Evolutionary conservation across 2,113 vertebrate genomes (phyloP).

Genomic region (Neolamprologus toae): DNA sequence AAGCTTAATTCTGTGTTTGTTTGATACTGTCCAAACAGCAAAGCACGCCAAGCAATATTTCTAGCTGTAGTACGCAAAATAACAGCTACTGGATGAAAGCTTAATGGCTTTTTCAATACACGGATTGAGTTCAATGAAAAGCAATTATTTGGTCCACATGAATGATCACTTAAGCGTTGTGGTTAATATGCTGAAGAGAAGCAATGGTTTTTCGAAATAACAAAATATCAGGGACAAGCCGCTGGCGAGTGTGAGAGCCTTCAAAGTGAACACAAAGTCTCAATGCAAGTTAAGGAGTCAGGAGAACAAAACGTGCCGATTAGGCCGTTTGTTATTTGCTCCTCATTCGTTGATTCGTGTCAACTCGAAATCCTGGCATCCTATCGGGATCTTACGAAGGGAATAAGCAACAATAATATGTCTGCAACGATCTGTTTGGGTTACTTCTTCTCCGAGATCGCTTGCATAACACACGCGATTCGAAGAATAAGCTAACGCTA

Average conservation of each 20-base stretch:
- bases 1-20: neutral
- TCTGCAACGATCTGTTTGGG: constrained; percentile 22
- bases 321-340: neutral
- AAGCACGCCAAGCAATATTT: neutral
- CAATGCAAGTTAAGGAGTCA: neutral
- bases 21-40: neutral
- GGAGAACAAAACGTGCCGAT: constrained; percentile 29
- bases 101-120: neutral
- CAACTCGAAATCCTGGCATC: neutral
- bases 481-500: constrained; percentile 51
- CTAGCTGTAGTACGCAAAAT: neutral
- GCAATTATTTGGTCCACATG: neutral
- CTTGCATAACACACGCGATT: neutral
- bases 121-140: neutral
- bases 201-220: neutral
- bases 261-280: constrained; percentile 4
- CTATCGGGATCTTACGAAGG: constrained; percentile 2
- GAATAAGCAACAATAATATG: constrained; percentile 13
- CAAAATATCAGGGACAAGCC: neutral
- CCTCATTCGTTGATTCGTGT: neutral
- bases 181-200: neutral
- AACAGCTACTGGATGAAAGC: neutral
- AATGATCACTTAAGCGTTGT: neutral
- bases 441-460: neutral
- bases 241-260: neutral